Evolutionary conservation across 2,888 invertebrate genomes (phyloP), one percentile per base, ranked within the genome.

Genomic region (Noctuana brunneofusca): DNA sequence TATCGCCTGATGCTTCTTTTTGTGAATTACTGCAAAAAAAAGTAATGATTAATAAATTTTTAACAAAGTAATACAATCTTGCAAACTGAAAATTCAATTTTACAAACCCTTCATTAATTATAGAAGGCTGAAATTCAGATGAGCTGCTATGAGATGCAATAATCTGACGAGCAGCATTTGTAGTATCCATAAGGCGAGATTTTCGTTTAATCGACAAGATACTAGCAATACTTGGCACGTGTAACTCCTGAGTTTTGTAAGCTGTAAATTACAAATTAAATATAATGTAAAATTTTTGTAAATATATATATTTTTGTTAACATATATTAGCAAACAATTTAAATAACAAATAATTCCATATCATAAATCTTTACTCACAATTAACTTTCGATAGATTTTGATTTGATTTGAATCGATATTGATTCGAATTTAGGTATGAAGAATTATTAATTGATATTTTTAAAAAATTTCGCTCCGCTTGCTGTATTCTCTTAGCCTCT

Each of bases 401-500:
- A 58, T 27, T 50, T 0, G 27, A 24, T 50, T n/a, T 14, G n/a
- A n/a, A n/a, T 9, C 20, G 20, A 50, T 43, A 52, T 1, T 30
- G 50, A 58, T 27, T 50, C 1, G 27, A 24, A 58, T n/a, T 14
- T n/a, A n/a, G n/a, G n/a, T 58, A 4, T 24, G 14, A 38, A 57
- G 38, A 14, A 14, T 38, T 4, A 14, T 38, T 38, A 14, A 14
- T 14, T 14, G n/a, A n/a, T n/a, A 66, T 72, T 22, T 67, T 75
- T 5, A 75, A 62, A n/a, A 65, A 66, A 16, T 66, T 65, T 2
- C 22, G 43, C 5, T 14, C 14, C 62, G 75, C 80, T 16, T 72
- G 73, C 2, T 96, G 96, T 80, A 97, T 96, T 75, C 95, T 95
- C 75, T 94, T 95, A 1, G 95, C 96, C 80, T 97, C 97, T 49